Evolutionary conservation across 2,797 vertebrate genomes (phyloP).

Genomic region (Dryobates pubescens): DNA sequence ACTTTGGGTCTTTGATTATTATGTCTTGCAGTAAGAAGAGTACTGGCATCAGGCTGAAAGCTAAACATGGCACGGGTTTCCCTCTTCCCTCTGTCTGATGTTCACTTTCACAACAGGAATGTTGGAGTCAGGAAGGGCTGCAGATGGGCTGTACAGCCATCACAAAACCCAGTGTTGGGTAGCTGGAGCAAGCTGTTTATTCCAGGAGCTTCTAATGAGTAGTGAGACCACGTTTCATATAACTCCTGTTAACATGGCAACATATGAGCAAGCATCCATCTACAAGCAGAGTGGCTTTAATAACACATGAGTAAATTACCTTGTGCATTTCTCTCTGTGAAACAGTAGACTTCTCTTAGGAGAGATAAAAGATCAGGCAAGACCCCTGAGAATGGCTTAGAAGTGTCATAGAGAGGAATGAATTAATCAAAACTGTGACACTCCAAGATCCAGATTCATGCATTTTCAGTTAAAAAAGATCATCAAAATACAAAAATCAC

Average conservation of each 20-base stretch:
- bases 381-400: not conserved
- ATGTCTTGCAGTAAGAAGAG: constrained; percentile 24
- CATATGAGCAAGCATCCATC: not conserved
- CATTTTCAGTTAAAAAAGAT: not conserved
- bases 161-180: not conserved
- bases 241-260: constrained; percentile 42
- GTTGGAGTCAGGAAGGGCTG: not conserved
- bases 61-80: constrained; percentile 4
- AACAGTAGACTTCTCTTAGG: not conserved
- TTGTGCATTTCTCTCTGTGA: not conserved
- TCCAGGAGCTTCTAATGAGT: not conserved
- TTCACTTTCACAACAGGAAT: not conserved
- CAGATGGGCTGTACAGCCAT: not conserved
- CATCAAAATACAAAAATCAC: not conserved
- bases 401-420: not conserved
- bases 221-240: not conserved
- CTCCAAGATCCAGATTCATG: not conserved
- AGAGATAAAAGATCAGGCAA: not conserved
- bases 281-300: not conserved
- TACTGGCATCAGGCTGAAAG: constrained; percentile 37
- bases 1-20: constrained; percentile 26
- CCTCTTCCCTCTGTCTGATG: not conserved
- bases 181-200: not conserved
- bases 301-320: not conserved
- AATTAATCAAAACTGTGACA: not conserved